Evolutionary conservation across 2,797 vertebrate genomes (phyloP).

Genomic region (Darevskia nairensis): DNA sequence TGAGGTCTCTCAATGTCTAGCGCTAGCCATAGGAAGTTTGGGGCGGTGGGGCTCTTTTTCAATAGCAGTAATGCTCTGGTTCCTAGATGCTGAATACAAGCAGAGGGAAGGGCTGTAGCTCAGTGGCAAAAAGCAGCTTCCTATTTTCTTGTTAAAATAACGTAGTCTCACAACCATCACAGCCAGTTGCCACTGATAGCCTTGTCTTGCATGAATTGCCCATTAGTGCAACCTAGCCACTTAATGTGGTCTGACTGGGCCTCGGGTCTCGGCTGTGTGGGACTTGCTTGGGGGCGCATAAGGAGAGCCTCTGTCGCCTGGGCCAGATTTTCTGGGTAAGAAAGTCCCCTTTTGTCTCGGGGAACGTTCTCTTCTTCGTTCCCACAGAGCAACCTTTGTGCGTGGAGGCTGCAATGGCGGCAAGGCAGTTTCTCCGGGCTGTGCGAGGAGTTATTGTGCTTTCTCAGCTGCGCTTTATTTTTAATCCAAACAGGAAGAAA

Average conservation of each 20-base stretch:
- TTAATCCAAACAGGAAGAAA: background rate
- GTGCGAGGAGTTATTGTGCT: background rate
- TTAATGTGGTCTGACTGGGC: too few species aligned
- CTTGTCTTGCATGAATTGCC: too few species aligned
- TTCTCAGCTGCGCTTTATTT: background rate
- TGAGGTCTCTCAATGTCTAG: background rate
- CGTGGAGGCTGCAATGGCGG: background rate
- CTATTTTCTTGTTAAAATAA: too few species aligned
- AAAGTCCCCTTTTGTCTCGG: background rate
- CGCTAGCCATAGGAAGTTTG: too few species aligned
- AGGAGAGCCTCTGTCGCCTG: background rate
- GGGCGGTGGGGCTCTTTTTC: background rate
- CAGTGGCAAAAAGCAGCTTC: too few species aligned
- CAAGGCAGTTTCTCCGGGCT: background rate
- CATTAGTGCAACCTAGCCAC: too few species aligned
- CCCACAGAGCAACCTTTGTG: slow-evolving; percentile 8
- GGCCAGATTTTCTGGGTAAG: background rate
- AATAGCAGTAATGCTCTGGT: background rate
- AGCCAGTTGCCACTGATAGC: too few species aligned
- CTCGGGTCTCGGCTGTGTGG: background rate
- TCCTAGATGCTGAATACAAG: background rate
- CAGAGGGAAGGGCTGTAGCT: too few species aligned
- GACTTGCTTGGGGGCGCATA: background rate
- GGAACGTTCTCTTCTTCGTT: background rate
- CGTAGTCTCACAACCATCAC: too few species aligned